Conservation (phyloP, 1,140 invertebrate genomes). For the Pseudomyrmex cubaensis region DNA sequence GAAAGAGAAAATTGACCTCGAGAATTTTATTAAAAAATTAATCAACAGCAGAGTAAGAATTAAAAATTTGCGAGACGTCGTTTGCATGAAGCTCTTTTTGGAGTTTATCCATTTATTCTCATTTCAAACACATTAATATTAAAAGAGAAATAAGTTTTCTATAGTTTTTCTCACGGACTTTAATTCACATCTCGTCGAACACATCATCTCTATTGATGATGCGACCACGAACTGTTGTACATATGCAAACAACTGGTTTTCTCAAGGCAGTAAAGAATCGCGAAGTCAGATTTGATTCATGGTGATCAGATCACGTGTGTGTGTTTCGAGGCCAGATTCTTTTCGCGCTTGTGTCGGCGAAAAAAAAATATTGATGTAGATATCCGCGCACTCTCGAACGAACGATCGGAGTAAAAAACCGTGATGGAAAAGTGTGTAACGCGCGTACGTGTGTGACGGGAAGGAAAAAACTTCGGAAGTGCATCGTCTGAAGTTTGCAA, state of each 20-base stretch:
- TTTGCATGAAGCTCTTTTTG: background rate
- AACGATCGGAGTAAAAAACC: background rate
- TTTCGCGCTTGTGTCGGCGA: background rate
- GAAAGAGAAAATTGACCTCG: background rate
- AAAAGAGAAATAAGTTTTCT: too few species aligned
- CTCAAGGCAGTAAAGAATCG: constrained; percentile 11
- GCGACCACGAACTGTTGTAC: background rate
- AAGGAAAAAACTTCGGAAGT: background rate
- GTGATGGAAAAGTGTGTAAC: background rate
- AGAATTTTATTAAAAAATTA: background rate
- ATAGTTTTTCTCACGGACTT: too few species aligned
- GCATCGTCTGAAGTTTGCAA: background rate
- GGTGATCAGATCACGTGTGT: background rate
- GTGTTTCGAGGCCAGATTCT: constrained; percentile 13
- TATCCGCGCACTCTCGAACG: background rate
- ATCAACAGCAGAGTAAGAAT: background rate
- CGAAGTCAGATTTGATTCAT: background rate
- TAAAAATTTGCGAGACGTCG: background rate
- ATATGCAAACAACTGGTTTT: constrained; percentile 8
- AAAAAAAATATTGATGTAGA: constrained; percentile 16
- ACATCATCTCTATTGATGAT: too few species aligned
- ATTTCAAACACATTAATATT: too few species aligned
- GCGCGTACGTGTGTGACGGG: too few species aligned
- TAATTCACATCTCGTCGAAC: too few species aligned
- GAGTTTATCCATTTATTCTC: too few species aligned